These are phyloP conservation scores for Knipowitschia caucasica DNA, from an alignment of 2,797 vertebrate genomes.

Conservation along the genomic window DNA sequence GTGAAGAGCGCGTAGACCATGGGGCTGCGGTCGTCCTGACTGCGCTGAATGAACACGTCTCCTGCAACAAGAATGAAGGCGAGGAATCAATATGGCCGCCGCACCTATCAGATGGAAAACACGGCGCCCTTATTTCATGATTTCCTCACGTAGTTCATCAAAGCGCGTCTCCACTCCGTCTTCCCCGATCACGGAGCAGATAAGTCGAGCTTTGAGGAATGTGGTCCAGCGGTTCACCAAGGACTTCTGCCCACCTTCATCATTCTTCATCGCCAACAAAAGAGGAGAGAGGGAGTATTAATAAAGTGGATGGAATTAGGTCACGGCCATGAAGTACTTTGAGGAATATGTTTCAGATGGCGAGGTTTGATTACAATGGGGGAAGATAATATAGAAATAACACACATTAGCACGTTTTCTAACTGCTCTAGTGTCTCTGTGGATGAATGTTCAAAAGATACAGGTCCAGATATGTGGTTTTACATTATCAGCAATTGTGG, in stretches of 20 bases:
- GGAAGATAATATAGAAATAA: too few relatives aligned
- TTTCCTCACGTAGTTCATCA: slow-evolving; percentile 81
- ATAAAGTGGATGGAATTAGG: slow-evolving; percentile 16
- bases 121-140: not conserved
- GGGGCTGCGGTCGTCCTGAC: slow-evolving; percentile 81
- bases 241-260: slow-evolving; percentile 89
- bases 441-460: too few relatives aligned
- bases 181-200: slow-evolving; percentile 84
- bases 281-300: not conserved
- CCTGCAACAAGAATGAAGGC: slow-evolving; percentile 50
- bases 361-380: too few relatives aligned
- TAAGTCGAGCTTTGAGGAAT: slow-evolving; percentile 90
- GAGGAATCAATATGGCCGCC: slow-evolving; percentile 35
- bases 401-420: too few relatives aligned
- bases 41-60: slow-evolving; percentile 80
- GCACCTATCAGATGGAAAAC: slow-evolving; percentile 4
- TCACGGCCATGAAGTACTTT: too few relatives aligned
- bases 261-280: slow-evolving; percentile 72
- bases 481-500: too few relatives aligned
- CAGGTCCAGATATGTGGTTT: too few relatives aligned
- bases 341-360: too few relatives aligned
- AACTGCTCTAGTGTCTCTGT: too few relatives aligned
- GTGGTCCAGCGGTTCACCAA: slow-evolving; percentile 94
- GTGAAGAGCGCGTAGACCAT: slow-evolving; percentile 83
- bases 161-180: slow-evolving; percentile 85